These are phyloP conservation scores for Pseudococcus jackbeardsleyi DNA, from an alignment of 2,888 invertebrate genomes.

Conservation along the genomic window DNA sequence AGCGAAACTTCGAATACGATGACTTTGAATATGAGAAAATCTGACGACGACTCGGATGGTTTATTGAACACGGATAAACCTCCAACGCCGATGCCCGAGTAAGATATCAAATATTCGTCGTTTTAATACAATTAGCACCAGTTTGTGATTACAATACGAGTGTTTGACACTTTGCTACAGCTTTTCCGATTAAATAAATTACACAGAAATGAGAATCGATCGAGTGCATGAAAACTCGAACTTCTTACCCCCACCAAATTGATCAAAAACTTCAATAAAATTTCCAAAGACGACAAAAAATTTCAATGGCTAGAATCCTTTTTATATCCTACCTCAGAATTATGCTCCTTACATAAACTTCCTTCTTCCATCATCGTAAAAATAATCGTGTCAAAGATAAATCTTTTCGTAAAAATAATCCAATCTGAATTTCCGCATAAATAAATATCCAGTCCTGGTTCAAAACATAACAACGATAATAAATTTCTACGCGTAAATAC, in stretches of 20 bases:
- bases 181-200: not conserved
- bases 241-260: not conserved
- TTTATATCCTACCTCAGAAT: no score
- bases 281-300: not conserved
- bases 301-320: no score
- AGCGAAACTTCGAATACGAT: slow-evolving; percentile 8
- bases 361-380: no score
- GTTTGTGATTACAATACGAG: not conserved
- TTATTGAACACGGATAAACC: slow-evolving; percentile 32
- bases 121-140: not conserved
- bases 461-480: no score
- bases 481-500: no score
- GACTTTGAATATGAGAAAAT: not conserved
- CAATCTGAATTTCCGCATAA: no score
- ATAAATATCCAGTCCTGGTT: no score
- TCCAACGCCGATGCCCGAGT: slow-evolving; percentile 62
- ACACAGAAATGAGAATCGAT: slow-evolving; percentile 9
- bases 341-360: no score
- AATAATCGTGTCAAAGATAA: no score
- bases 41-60: not conserved
- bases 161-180: slow-evolving; percentile 37
- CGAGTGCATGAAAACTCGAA: not conserved
- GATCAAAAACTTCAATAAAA: not conserved
- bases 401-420: no score
- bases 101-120: slow-evolving; percentile 12